Evolutionary conservation across 2,888 invertebrate species (phyloP), one percentile per base, ranked within the genome.

Genomic region (Parnassius orleans): DNA sequence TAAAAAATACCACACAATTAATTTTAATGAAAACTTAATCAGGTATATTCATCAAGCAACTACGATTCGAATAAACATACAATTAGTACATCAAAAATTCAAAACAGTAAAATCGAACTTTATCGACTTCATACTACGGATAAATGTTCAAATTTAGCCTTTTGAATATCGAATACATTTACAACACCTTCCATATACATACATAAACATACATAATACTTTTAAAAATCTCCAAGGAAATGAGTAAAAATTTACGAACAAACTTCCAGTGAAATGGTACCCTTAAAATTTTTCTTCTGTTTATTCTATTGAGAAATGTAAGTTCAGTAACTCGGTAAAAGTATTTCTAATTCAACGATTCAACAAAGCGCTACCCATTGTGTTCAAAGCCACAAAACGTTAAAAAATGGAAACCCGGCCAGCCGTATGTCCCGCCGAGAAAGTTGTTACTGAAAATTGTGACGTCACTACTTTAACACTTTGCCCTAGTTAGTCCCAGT

Each of bases 401-500:
- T 58, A 53, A 57, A 62, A 57, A 62, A 57, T 48, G 41, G 53
- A 57, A 62, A 62, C 47, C 47, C 61, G 15, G 44, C 47, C 60
- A 52, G 53, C 67, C 58, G 72, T 75, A 70, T 76, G 74, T 75
- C 70, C 65, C 66, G 62, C 15, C 53, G 47, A 53, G 60, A 66
- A 69, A 70, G 72, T 72, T 67, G 57, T 57, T 68, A 73, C 73
- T 71, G 69, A 68, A 66, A 71, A 72, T 71, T 78, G 80, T 83
- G 81, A 79, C 80, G 76, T 78, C 79, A 81, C 83, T 81, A 78
- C 72, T 53, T 58, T 77, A 78, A 73, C 78, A 80, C 78, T 81
- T 80, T 75, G 42, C 52, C 76, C 78, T 75, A 81, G 82, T 83
- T 83, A 83, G 84, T 84, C 83, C 78, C 77, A 72, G 77, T 81